A percentile compares a stretch with the other conserved stretches of the same genome.
phyloP scores from a whole-genome alignment of 2,888 invertebrate species.

The Drosophila formosana region DNA sequence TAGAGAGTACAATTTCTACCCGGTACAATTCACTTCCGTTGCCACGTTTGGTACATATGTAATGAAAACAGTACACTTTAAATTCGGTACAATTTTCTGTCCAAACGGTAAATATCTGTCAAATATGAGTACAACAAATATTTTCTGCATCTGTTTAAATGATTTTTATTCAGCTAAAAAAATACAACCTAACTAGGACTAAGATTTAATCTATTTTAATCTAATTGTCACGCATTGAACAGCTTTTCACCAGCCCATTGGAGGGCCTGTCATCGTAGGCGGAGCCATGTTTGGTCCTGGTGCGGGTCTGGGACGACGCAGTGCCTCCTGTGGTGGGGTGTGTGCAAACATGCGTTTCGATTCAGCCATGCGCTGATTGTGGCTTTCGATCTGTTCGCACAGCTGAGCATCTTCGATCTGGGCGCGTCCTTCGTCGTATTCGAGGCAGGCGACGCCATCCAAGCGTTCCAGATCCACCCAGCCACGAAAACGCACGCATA shows the following conservation, averaged over 20 bases:
- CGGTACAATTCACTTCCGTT: no score
- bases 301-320: constrained; percentile 37
- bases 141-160: background rate
- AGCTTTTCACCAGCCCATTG: constrained; percentile 61
- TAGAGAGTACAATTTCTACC: no score
- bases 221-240: no score
- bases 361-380: constrained; percentile 59
- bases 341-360: constrained; percentile 65
- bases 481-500: constrained; percentile 97
- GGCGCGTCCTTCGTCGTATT: constrained; percentile 95
- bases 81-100: no score
- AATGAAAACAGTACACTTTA: no score
- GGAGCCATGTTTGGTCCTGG: constrained; percentile 18
- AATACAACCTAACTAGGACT: constrained; percentile 1
- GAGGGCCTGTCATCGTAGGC: constrained; percentile 20
- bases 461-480: constrained; percentile 96
- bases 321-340: constrained; percentile 61
- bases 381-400: constrained; percentile 83
- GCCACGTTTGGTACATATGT: no score
- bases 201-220: background rate
- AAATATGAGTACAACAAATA: no score
- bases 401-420: constrained; percentile 94
- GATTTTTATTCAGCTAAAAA: constrained; percentile 3
- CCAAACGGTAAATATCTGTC: no score
- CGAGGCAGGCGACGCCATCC: constrained; percentile 96